These are phyloP conservation scores for Nipponacmea schrenckii DNA, from an alignment of 2,888 invertebrate genomes.

Conservation along the genomic window DNA sequence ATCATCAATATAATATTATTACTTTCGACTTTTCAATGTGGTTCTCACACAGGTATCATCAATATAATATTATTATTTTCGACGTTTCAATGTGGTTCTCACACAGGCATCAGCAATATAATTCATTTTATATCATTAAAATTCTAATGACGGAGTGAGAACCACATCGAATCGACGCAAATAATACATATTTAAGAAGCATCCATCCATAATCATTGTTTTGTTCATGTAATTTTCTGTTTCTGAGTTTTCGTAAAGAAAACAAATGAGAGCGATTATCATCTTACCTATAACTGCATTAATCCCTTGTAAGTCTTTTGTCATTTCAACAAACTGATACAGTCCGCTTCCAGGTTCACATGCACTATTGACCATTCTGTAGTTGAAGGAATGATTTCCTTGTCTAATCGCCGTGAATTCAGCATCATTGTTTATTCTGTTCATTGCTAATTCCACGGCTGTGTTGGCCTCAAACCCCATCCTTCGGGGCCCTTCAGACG, in stretches of 20 bases:
- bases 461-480: conserved; percentile 21
- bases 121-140: too few species aligned
- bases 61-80: too few species aligned
- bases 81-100: too few species aligned
- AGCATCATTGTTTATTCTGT: conserved; percentile 30
- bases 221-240: too few species aligned
- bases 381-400: conserved; percentile 32
- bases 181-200: too few species aligned
- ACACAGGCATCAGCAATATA: too few species aligned
- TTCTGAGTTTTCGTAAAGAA: not conserved
- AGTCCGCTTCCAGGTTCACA: conserved; percentile 44
- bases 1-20: too few species aligned
- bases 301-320: not conserved
- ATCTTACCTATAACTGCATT: conserved; percentile 1
- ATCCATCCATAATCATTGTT: too few species aligned
- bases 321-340: conserved; percentile 38
- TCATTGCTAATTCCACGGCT: conserved; percentile 19
- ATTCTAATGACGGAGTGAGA: too few species aligned
- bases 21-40: too few species aligned
- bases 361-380: conserved; percentile 30
- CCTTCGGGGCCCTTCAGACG: conserved; percentile 20
- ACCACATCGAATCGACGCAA: too few species aligned
- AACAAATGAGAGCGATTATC: not conserved
- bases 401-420: conserved; percentile 29
- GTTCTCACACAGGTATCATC: too few species aligned